Evolutionary conservation across 2,888 invertebrate genomes (phyloP).

Genomic region (Caenorhabditis plicata): DNA sequence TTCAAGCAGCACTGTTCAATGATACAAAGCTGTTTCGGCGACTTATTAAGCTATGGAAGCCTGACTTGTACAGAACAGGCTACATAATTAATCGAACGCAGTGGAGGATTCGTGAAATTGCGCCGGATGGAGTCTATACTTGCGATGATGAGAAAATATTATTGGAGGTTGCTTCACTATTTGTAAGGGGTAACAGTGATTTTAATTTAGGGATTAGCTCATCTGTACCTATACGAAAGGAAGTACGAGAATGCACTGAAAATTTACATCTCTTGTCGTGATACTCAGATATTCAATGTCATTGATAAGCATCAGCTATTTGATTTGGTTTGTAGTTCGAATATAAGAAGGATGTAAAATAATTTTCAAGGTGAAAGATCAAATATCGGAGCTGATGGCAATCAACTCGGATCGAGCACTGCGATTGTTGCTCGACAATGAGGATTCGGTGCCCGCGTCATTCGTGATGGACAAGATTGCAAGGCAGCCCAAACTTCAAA

Average conservation of each 20-base stretch:
- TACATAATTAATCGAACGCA: conserved; percentile 41
- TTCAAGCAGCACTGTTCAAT: conserved; percentile 42
- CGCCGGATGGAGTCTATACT: conserved; percentile 4
- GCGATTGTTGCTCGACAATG: conserved; percentile 60
- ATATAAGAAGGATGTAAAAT: neutral
- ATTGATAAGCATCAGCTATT: conserved; percentile 63
- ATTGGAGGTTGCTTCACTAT: neutral
- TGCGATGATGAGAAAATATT: no score
- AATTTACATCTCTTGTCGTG: conserved; percentile 51
- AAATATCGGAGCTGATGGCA: conserved; percentile 61
- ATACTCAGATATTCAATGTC: conserved; percentile 59
- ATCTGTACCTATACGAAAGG: conserved; percentile 58
- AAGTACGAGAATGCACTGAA: conserved; percentile 57
- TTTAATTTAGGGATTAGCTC: conserved; percentile 44
- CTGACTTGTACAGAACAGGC: conserved; percentile 58
- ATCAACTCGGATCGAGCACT: conserved; percentile 62
- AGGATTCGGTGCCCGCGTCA: conserved; percentile 51
- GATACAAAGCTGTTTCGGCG: conserved; percentile 43
- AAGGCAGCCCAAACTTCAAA: conserved; percentile 52
- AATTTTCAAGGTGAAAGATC: conserved; percentile 63
- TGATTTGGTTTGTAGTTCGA: conserved; percentile 18
- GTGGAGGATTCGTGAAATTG: conserved; percentile 22
- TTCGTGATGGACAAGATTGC: conserved; percentile 60
- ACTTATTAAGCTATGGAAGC: conserved; percentile 55
- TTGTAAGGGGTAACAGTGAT: neutral